Conservation (phyloP, 2,113 vertebrate genomes). For the Perca schrenkii region DNA sequence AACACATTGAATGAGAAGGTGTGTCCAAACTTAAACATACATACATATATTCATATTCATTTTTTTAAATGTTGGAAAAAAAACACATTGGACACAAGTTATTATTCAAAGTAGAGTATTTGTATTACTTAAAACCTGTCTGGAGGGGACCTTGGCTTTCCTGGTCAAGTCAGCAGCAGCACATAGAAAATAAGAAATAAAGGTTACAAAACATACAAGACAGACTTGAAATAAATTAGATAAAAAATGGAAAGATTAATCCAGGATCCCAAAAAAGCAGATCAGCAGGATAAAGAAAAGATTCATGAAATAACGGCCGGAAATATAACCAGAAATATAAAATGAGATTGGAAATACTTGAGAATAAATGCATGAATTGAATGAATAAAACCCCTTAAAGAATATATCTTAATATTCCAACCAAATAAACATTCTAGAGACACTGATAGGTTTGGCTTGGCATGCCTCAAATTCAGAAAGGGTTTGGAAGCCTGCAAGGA, state of each 20-base stretch:
- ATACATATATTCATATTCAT: no score
- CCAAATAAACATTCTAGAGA: not conserved
- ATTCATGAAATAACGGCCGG: not conserved
- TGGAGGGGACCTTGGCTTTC: not conserved
- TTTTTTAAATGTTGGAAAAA: no score
- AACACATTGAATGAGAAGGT: no score
- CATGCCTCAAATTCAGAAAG: not conserved
- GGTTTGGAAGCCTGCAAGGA: not conserved
- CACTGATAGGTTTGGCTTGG: not conserved
- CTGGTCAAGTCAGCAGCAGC: not conserved
- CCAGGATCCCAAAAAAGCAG: not conserved
- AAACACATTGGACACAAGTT: not conserved
- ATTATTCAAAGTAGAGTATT: not conserved
- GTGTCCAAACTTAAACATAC: no score
- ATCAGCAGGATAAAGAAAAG: no score
- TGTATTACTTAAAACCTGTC: not conserved
- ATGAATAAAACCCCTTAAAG: not conserved
- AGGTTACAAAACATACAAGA: not conserved
- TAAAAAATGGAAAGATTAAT: not conserved
- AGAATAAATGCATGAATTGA: not conserved
- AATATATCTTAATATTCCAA: not conserved
- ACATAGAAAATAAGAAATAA: not conserved
- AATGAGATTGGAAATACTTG: not conserved
- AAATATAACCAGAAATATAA: not conserved
- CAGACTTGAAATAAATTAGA: not conserved